Percentiles rank a stretch among this genome's conserved stretches.
Evolutionary conservation across 2,113 vertebrate species (phyloP).

Genomic region (Corynorhinus townsendii): DNA sequence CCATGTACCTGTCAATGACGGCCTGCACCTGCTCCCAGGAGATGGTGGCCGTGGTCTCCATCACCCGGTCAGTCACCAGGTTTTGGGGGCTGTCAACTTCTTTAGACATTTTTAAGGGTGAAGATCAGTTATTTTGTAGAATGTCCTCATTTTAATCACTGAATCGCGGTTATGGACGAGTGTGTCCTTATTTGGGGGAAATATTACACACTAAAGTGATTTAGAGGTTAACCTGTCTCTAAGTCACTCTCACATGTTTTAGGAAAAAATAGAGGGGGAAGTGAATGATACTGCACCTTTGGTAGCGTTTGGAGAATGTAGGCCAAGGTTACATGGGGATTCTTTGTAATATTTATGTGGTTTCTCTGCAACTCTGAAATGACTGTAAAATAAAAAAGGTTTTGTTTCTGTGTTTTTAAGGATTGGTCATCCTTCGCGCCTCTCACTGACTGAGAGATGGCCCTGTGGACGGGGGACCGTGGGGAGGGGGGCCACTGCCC

Average conservation of each 20-base stretch:
- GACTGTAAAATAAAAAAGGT: background rate
- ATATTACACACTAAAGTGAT: background rate
- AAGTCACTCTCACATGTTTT: background rate
- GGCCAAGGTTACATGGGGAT: background rate
- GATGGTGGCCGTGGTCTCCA: slow-evolving; percentile 82
- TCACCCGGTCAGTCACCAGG: slow-evolving; percentile 77
- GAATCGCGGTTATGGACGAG: background rate
- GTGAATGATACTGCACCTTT: background rate
- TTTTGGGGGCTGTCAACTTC: slow-evolving; percentile 77
- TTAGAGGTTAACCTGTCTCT: background rate
- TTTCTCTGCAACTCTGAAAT: background rate
- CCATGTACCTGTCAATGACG: slow-evolving; percentile 83
- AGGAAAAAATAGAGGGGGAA: background rate
- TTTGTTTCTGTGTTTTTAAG: background rate
- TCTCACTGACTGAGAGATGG: background rate
- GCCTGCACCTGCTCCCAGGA: slow-evolving; percentile 85
- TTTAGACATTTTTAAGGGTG: background rate
- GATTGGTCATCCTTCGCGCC: background rate
- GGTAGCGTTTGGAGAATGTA: background rate
- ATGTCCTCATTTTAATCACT: background rate
- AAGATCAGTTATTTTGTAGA: too few species aligned
- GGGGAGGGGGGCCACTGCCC: background rate
- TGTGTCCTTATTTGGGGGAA: background rate
- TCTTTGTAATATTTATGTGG: background rate
- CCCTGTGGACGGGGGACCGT: background rate